Base-by-base conservation (phyloP, 2,888 invertebrate species). In the Drosophila neonasuta region DNA sequence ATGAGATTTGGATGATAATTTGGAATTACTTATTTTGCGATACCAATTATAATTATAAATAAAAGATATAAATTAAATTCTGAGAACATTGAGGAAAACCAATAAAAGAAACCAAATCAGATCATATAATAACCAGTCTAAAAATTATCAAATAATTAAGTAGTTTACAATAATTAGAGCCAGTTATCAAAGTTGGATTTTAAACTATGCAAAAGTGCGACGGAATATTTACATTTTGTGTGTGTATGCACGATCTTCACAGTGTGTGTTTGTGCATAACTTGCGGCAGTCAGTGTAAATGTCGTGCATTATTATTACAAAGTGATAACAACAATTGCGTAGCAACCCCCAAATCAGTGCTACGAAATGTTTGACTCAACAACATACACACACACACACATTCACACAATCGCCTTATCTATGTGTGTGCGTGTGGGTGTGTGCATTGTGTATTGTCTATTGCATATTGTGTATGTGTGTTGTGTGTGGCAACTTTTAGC, bases 401-500 rank as follows among this genome's bases (percentile, higher is more conserved):
- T 49, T 29, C 44, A n/a, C 20, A 15, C 42, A 44, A 64, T 54
- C 50, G 55, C 20, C 36, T 49, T 60, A 54, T 54, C 57, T 63
- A 30, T 57, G 46, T 42, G 30, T 54, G 10, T 17, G 3, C 7
- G 39, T 13, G 39, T 13, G 50, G 32, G 30, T 52, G 10, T 41
- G 24, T 42, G 11, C 34, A 9, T 15, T 17, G 39, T 41, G 13
- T 39, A 36, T 36, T 36, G 36, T 36, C 11, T n/a, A 36, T 36
- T 36, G 36, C n/a, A n/a, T 36, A n/a, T 36, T 36, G 32, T 49
- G n/a, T 17, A 3, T 42, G 30, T 61, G 60, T 45, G 24, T 6
- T 24, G 6, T 59, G 51, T 66, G 46, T 52, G 36, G 41, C 58
- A 73, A 73, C 70, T 73, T 74, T 63, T 54, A 49, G 66, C 17